These are phyloP conservation scores for Sorex araneus DNA, from an alignment of 2,113 vertebrate species.

Conservation along the genomic window DNA sequence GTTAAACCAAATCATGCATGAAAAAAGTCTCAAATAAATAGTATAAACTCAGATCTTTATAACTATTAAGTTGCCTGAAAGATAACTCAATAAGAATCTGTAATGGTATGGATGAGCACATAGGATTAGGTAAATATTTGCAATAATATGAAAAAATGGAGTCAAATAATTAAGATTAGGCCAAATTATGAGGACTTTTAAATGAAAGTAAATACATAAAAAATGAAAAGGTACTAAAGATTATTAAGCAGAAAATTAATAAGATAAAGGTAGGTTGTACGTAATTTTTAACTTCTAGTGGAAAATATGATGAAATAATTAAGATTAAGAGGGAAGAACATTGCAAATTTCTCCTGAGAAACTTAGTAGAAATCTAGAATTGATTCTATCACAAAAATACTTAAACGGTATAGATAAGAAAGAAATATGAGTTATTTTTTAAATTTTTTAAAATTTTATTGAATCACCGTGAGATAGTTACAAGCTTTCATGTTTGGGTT, in stretches of 20 bases:
- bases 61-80: not conserved
- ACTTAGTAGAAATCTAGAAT: not conserved
- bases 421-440: not conserved
- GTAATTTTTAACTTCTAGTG: not conserved
- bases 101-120: not conserved
- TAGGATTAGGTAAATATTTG: slow-evolving; percentile 15
- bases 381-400: not conserved
- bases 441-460: no score
- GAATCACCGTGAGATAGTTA: no score
- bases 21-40: not conserved
- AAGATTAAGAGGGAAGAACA: not conserved
- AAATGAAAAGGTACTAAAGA: not conserved
- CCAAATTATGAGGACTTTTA: not conserved
- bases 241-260: not conserved
- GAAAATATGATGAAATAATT: not conserved
- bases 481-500: no score
- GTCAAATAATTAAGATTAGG: not conserved
- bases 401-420: not conserved
- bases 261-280: not conserved
- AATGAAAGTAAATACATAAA: not conserved
- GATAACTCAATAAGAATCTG: not conserved
- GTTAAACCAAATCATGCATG: not conserved
- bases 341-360: not conserved
- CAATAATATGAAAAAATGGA: not conserved
- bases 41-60: not conserved